phyloP scores from a whole-genome alignment of 2,113 vertebrate genomes.

The Pomatostomus ruficeps region DNA sequence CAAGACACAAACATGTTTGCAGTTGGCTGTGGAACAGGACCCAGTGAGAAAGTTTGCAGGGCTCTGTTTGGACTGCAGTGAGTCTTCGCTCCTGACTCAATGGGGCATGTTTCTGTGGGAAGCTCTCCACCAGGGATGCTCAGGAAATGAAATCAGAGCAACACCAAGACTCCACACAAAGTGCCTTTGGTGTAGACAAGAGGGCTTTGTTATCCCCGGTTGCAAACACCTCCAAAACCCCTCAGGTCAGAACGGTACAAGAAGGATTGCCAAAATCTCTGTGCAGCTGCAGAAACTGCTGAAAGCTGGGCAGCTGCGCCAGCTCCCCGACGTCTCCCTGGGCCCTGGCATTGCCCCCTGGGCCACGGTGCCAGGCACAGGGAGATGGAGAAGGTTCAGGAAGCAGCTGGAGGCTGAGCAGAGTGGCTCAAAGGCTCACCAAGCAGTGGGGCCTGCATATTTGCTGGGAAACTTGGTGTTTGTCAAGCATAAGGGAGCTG shows the following conservation, averaged over 20 bases:
- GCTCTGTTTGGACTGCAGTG: not conserved
- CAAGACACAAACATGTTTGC: not conserved
- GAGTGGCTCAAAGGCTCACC: not conserved
- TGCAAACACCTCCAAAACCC: slow-evolving; percentile 51
- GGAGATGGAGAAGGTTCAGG: not conserved
- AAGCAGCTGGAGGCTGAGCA: not conserved
- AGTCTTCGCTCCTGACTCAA: not conserved
- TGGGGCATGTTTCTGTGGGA: slow-evolving; percentile 9
- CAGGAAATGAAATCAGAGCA: slow-evolving; percentile 57
- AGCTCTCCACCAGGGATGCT: not conserved
- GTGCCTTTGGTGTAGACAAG: slow-evolving; percentile 39
- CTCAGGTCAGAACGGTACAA: slow-evolving; percentile 21
- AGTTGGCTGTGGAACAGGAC: not conserved
- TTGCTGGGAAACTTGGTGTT: not conserved
- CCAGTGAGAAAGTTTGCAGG: not conserved
- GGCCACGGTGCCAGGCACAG: not conserved
- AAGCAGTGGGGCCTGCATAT: not conserved
- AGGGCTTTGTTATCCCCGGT: slow-evolving; percentile 37
- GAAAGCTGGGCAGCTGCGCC: not conserved
- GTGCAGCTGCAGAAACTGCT: not conserved
- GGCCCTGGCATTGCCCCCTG: not conserved
- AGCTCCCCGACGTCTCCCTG: not conserved
- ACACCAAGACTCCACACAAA: not conserved
- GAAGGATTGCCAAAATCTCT: slow-evolving; percentile 1
- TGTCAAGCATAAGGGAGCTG: not conserved